These are phyloP conservation scores for Calycopis cecrops DNA, from an alignment of 1,140 invertebrate genomes.

Conservation along the genomic window DNA sequence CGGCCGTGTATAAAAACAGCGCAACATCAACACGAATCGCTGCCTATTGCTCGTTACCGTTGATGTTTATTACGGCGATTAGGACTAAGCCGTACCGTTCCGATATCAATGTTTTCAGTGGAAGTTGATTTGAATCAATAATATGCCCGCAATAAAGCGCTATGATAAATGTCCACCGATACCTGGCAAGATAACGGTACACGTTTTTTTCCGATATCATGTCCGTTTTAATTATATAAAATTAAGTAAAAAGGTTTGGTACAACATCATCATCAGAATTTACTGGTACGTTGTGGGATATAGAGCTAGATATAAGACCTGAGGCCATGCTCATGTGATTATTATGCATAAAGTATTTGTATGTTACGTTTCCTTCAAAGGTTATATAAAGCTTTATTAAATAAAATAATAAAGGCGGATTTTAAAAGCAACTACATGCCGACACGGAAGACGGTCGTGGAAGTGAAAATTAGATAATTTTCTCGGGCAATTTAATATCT, in stretches of 20 bases:
- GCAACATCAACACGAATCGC: constrained; percentile 73
- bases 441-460: background rate
- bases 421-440: constrained; percentile 4
- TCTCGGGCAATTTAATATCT: constrained; percentile 10
- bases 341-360: too few species aligned
- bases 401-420: background rate
- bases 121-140: constrained; percentile 36
- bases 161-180: constrained; percentile 5
- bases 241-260: too few species aligned
- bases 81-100: constrained; percentile 61
- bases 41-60: constrained; percentile 72
- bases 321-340: too few species aligned
- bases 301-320: too few species aligned
- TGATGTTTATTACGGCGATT: constrained; percentile 74
- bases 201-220: background rate
- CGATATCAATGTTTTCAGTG: constrained; percentile 60
- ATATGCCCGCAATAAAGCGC: constrained; percentile 11
- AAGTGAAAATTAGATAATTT: constrained; percentile 12
- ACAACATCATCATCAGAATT: too few species aligned
- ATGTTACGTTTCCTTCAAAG: too few species aligned
- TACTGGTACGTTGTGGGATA: too few species aligned
- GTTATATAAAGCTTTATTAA: too few species aligned
- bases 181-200: background rate
- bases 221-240: too few species aligned
- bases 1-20: constrained; percentile 72